A percentile compares a stretch with the other conserved stretches of the same genome.
Evolutionary conservation across 2,113 vertebrate species (phyloP).

Genomic region (Dipodomys merriami): DNA sequence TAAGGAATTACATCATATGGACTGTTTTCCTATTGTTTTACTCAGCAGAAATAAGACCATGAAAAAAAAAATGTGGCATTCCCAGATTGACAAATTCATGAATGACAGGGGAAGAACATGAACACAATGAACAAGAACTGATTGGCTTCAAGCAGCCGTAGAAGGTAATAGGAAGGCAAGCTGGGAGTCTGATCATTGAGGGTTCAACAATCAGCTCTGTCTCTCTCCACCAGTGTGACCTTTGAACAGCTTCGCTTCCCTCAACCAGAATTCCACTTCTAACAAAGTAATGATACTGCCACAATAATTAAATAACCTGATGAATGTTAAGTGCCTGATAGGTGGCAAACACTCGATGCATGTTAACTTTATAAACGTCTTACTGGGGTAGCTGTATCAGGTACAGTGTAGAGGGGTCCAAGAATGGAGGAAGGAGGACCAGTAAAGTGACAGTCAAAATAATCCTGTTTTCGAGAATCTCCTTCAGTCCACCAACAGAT

Average conservation of each 20-base stretch:
- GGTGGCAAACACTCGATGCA: neutral
- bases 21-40: constrained; percentile 5
- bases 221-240: neutral
- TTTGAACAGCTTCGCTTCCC: neutral
- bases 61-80: constrained; percentile 15
- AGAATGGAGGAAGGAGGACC: neutral
- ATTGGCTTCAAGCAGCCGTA: neutral
- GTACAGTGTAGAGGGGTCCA: neutral
- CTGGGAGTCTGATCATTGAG: neutral
- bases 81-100: neutral
- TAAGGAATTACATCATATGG: neutral
- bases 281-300: constrained; percentile 30
- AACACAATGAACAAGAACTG: neutral
- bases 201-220: neutral
- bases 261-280: neutral
- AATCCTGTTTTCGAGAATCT: neutral
- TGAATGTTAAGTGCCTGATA: neutral
- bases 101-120: constrained; percentile 25
- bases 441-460: neutral
- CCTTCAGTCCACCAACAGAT: accelerated
- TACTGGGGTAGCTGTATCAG: neutral
- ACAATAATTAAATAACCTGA: neutral
- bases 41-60: neutral
- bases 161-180: neutral
- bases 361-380: constrained; percentile 7